These are phyloP conservation scores for Pseudochaenichthys georgianus DNA, from an alignment of 2,797 vertebrate genomes.

Conservation along the genomic window DNA sequence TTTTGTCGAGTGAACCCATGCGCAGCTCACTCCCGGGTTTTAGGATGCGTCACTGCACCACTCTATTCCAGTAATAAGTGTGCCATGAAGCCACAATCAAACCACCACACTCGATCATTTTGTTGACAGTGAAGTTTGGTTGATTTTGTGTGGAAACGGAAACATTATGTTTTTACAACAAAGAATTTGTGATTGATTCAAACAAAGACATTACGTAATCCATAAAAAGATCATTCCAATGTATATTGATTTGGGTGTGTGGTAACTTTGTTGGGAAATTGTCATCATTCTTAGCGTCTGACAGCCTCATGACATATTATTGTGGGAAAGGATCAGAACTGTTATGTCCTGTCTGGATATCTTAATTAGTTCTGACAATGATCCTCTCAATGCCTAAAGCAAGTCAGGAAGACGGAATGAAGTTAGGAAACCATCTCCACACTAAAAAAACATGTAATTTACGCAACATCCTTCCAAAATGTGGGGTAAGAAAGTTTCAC, in stretches of 20 bases:
- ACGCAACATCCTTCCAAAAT: not conserved
- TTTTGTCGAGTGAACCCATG: too few species aligned
- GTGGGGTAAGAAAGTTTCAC: not conserved
- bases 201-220: not conserved
- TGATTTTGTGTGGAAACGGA: not conserved
- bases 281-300: not conserved
- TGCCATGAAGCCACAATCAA: not conserved
- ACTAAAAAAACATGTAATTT: not conserved
- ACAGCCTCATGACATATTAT: not conserved
- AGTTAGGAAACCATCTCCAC: not conserved
- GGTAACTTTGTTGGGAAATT: not conserved
- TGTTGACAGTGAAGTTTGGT: not conserved
- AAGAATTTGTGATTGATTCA: not conserved
- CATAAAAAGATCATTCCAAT: not conserved
- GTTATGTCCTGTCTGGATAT: too few species aligned
- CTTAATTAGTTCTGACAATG: too few species aligned
- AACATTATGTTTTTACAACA: not conserved
- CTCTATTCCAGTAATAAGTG: constrained; percentile 1
- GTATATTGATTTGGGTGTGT: not conserved
- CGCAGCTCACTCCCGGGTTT: too few species aligned
- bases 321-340: not conserved
- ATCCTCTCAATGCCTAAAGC: too few species aligned
- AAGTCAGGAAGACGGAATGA: not conserved
- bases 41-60: too few species aligned
- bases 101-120: not conserved